Percentiles rank a stretch among this genome's conserved stretches.
Evolutionary conservation across 30 jellyfish, hydroid and myxozoan species (phyloP).

Genomic region (Aurelia aurita complex sp. Pacific): DNA sequence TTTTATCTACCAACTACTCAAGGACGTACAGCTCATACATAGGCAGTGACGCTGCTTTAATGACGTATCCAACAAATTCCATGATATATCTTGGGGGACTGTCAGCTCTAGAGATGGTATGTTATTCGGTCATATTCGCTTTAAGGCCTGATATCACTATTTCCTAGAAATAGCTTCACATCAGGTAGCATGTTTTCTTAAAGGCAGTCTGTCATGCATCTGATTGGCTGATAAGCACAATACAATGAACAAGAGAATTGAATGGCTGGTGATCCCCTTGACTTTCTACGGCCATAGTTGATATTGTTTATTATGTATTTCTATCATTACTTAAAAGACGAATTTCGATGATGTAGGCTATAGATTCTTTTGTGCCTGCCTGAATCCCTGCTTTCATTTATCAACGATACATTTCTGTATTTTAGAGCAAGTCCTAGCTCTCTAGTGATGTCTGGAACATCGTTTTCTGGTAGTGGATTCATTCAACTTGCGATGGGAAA

Average conservation of each 20-base stretch:
- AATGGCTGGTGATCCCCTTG: too few species aligned
- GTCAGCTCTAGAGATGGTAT: constrained; percentile 45
- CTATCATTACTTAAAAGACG: too few species aligned
- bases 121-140: background rate
- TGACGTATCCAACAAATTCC: constrained; percentile 34
- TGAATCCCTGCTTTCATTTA: background rate
- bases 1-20: constrained; percentile 34
- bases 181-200: too few species aligned
- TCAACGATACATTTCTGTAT: background rate
- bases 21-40: constrained; percentile 59
- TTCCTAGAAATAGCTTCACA: too few species aligned
- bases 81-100: constrained; percentile 42
- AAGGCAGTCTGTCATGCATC: too few species aligned
- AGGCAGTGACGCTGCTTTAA: constrained; percentile 17
- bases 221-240: too few species aligned
- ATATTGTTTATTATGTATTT: too few species aligned
- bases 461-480: constrained; percentile 78
- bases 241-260: too few species aligned
- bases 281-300: too few species aligned
- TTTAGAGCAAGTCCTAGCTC: background rate
- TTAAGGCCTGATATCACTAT: too few species aligned
- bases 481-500: constrained; percentile 58
- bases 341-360: too few species aligned
- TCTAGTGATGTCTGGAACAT: constrained; percentile 57
- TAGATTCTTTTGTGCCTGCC: background rate